Conservation (phyloP, 2,797 vertebrate genomes). For the Kryptolebias ocellatus region DNA sequence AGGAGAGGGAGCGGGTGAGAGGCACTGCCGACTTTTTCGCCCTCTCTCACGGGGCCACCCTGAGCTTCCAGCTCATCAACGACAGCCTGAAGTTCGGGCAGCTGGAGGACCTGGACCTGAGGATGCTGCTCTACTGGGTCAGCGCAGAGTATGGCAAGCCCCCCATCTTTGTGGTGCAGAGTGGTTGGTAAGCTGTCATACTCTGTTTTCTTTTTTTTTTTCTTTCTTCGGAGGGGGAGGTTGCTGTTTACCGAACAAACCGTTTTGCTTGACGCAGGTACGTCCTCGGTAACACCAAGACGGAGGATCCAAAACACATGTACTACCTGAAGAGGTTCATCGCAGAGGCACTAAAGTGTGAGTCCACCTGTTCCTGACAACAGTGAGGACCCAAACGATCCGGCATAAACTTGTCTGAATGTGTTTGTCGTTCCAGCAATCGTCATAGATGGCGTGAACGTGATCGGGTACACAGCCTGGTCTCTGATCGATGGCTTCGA, state of each 20-base stretch:
- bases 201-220: not conserved
- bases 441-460: slow-evolving; percentile 85
- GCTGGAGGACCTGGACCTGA: slow-evolving; percentile 88
- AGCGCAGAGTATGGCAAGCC: slow-evolving; percentile 90
- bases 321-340: slow-evolving; percentile 96
- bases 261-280: slow-evolving; percentile 70
- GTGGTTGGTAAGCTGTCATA: slow-evolving; percentile 84
- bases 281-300: slow-evolving; percentile 88
- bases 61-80: slow-evolving; percentile 94
- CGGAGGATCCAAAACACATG: slow-evolving; percentile 93
- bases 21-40: slow-evolving; percentile 97
- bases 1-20: slow-evolving; percentile 81
- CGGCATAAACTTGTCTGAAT: not conserved
- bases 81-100: slow-evolving; percentile 92
- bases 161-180: slow-evolving; percentile 93
- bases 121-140: slow-evolving; percentile 95
- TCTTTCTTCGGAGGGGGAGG: not conserved
- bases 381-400: not conserved
- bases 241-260: not conserved
- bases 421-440: slow-evolving; percentile 81
- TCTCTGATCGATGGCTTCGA: slow-evolving; percentile 96
- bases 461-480: slow-evolving; percentile 97
- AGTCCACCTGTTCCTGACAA: slow-evolving; percentile 28
- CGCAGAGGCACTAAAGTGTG: slow-evolving; percentile 94
- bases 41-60: slow-evolving; percentile 91